These are phyloP conservation scores for Aplysia californica DNA, from an alignment of 1,140 invertebrate genomes.

Conservation along the genomic window DNA sequence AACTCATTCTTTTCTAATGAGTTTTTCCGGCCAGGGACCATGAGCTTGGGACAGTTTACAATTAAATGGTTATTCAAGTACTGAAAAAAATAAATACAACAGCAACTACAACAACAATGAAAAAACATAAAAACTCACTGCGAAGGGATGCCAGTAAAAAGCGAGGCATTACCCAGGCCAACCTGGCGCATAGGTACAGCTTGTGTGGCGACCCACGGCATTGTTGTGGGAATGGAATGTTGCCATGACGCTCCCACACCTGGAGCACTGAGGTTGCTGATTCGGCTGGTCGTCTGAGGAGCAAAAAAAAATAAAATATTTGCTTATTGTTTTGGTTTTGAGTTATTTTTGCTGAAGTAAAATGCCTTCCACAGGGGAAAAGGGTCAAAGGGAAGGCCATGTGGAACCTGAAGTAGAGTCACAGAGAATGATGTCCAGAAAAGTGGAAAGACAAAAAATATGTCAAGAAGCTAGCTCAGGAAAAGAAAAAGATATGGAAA, in stretches of 20 bases:
- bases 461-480: neutral
- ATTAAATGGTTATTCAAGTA: no score
- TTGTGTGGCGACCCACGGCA: slow-evolving; percentile 10
- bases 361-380: neutral
- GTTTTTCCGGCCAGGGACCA: no score
- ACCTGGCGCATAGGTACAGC: neutral
- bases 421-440: neutral
- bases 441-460: neutral
- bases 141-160: slow-evolving; percentile 16
- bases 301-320: neutral
- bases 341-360: neutral
- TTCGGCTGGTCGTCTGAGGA: slow-evolving; percentile 16
- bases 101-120: no score
- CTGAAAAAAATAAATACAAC: no score
- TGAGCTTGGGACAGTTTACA: no score
- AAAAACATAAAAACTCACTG: neutral
- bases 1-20: no score
- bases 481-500: no score
- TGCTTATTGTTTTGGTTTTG: neutral
- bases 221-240: slow-evolving; percentile 17
- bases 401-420: neutral
- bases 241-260: slow-evolving; percentile 18
- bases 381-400: neutral
- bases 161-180: neutral
- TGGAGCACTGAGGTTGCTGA: slow-evolving; percentile 16